Base-by-base conservation (phyloP, 2,797 vertebrate genomes). In the Danionella dracula region DNA sequence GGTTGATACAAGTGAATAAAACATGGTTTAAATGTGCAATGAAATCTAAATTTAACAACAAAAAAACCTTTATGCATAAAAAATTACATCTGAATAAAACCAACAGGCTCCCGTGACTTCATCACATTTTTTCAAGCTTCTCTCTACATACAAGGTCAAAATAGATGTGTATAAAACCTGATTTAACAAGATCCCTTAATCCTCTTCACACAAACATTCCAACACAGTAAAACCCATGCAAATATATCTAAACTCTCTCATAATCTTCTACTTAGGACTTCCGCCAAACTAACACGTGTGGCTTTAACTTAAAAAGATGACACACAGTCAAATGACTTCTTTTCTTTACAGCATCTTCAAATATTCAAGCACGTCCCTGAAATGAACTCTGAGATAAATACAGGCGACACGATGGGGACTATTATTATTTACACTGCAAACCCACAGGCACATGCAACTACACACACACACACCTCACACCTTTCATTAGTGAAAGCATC, bases 201-300 rank as follows among this genome's bases (percentile, higher is more conserved):
- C 50, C 40, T 4, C 0, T 34, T 60, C 42, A 60, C 34, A n/a
- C 42, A 46, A 46, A 60, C 27, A 60, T 45, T 60, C 57, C 57
- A 46, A 8, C 1, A 8, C 45, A 59, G 32, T 20, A 16, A 34
- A 15, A 59, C 13, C 31, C 19, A 46, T 23, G 42, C 31, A 60
- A 46, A 60, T 60, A 17, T 7, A 12, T 46, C 8, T 45, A 19
- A 60, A 46, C 2, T 5, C 17, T 45, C 17, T 2, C 7, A 35
- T 60, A 60, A 60, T 60, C 57, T 60, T 29, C 41, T 35, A 10
- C 29, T 42, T 59, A 35, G 46, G 42, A 60, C 19, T 60, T 46
- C 17, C 12, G 19, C 42, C 20, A 45, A 31, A 46, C 57, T 19
- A 46, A 23, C 15, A 41, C 12, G 3, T 5, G 29, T 46, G 41